Conservation (phyloP, 1,140 invertebrate species). For the Drosophila seguyi region DNA sequence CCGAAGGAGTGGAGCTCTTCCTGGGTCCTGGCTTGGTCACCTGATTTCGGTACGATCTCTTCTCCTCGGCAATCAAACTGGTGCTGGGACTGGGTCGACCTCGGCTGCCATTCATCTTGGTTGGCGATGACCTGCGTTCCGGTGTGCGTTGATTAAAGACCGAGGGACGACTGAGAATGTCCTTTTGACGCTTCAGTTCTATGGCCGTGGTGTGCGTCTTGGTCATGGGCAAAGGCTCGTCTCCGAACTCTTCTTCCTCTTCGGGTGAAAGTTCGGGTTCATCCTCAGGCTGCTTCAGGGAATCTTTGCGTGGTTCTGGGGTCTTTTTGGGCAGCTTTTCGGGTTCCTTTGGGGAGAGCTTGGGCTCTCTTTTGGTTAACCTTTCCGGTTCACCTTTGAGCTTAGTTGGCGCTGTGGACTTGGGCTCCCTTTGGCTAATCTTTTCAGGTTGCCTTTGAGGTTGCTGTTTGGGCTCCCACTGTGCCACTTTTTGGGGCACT, state of each 20-base stretch:
- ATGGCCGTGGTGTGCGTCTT: slow-evolving; percentile 71
- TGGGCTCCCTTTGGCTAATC: slow-evolving; percentile 6
- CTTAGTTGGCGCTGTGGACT: neutral
- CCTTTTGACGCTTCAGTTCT: slow-evolving; percentile 83
- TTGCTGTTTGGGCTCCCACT: slow-evolving; percentile 23
- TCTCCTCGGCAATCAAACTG: slow-evolving; percentile 59
- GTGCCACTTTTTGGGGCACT: slow-evolving; percentile 6
- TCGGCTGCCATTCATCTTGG: slow-evolving; percentile 23
- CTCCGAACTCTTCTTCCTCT: slow-evolving; percentile 36
- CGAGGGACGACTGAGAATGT: slow-evolving; percentile 86
- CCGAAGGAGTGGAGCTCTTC: slow-evolving; percentile 6
- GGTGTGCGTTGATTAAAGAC: slow-evolving; percentile 65
- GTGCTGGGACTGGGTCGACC: slow-evolving; percentile 17
- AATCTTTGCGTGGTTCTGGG: neutral
- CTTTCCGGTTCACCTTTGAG: slow-evolving; percentile 13
- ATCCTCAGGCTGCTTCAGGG: slow-evolving; percentile 17
- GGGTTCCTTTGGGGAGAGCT: neutral
- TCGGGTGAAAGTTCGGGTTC: slow-evolving; percentile 18
- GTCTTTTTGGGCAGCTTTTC: neutral
- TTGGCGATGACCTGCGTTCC: slow-evolving; percentile 25
- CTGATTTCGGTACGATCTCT: slow-evolving; percentile 52
- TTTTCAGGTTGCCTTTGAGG: neutral
- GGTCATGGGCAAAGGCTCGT: slow-evolving; percentile 69
- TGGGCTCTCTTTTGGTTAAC: neutral
- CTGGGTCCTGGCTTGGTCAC: slow-evolving; percentile 17